phyloP scores from a whole-genome alignment of 2,888 invertebrate genomes.

The Conops quadrifasciatus region DNA sequence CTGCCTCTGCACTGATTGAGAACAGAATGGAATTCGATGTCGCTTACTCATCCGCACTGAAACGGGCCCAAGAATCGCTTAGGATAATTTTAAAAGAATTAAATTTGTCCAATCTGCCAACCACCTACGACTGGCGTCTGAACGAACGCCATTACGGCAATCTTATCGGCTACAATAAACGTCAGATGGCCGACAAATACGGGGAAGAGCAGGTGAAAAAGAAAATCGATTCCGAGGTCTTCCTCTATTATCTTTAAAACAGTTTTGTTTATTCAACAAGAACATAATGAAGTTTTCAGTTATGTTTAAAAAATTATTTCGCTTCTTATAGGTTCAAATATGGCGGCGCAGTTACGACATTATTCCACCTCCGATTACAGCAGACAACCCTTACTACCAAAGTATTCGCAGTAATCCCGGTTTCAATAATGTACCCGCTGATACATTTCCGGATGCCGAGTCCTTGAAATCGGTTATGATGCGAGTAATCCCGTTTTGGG shows the following conservation, averaged over 20 bases:
- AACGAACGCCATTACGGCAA: conserved; percentile 91
- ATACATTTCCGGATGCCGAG: conserved; percentile 83
- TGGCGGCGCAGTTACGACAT: conserved; percentile 87
- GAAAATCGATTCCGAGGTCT: neutral
- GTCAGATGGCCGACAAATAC: conserved; percentile 84
- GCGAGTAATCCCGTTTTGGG: conserved; percentile 87
- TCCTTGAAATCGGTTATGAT: conserved; percentile 84
- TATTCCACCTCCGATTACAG: conserved; percentile 83
- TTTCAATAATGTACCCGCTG: conserved; percentile 75
- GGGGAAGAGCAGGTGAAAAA: conserved; percentile 78
- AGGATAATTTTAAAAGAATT: conserved; percentile 74
- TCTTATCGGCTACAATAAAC: conserved; percentile 84
- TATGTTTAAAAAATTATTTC: neutral
- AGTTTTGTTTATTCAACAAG: too few species aligned
- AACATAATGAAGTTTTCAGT: too few species aligned
- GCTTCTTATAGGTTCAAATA: conserved; percentile 73
- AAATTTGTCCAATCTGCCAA: conserved; percentile 73
- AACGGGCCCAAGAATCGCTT: conserved; percentile 80
- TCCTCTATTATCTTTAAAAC: neutral
- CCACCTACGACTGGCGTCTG: conserved; percentile 80
- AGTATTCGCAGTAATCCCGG: conserved; percentile 79
- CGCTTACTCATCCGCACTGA: conserved; percentile 82
- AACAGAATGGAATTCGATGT: conserved; percentile 78
- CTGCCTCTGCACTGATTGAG: conserved; percentile 76
- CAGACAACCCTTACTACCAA: conserved; percentile 78